Base-by-base conservation (phyloP, 2,888 invertebrate species). In the Cyrtodaria siliqua region DNA sequence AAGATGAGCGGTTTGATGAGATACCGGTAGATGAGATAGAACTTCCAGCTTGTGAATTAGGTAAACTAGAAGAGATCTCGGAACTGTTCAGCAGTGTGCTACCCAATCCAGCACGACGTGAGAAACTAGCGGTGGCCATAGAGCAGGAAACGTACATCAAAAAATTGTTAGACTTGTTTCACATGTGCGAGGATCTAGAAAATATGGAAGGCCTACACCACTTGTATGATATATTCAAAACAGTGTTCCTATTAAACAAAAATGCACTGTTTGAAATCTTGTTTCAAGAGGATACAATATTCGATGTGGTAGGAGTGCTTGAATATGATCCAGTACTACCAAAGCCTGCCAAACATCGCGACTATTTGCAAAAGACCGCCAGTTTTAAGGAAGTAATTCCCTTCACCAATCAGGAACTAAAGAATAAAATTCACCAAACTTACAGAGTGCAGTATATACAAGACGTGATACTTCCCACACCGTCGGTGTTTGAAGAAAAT, bases 401-500 rank as follows among this genome's bases (percentile, higher is more conserved):
- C 70, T 98, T 99, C 78, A 96, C 96, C 91, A 99, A 99, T 94
- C 95, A 95, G 82, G 99, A 99, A 94, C 95, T 99, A 85, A 94
- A 98, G 88, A 96, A 97, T 68, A 99, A 99, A 95, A 99, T 99
- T 88, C 99, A 99, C 94, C 99, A 99, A 94, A 99, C 99, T 68
- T 99, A 99, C 94, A 96, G 99, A 93, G 99, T 99, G 91, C 99
- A 99, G 94, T 99, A 99, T 94, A 99, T 99, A 90, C 94, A 95
- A 87, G 99, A 99, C 94, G 98, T 99, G 89, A 99, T 99, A 89
- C 94, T 99, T 92, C 99, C 99, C 26, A 98, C 99, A 57, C 99
- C 99, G 14, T 98, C 98, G 86, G 97, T 99, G 89, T 99, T 99
- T 94, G 99, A 99, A 93, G 99, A 99, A 93, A 99, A 99, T 93